Percentiles rank a stretch among this genome's conserved stretches.
phyloP scores from a whole-genome alignment of 2,797 vertebrate species.

The Dromococcyx pavoninus region DNA sequence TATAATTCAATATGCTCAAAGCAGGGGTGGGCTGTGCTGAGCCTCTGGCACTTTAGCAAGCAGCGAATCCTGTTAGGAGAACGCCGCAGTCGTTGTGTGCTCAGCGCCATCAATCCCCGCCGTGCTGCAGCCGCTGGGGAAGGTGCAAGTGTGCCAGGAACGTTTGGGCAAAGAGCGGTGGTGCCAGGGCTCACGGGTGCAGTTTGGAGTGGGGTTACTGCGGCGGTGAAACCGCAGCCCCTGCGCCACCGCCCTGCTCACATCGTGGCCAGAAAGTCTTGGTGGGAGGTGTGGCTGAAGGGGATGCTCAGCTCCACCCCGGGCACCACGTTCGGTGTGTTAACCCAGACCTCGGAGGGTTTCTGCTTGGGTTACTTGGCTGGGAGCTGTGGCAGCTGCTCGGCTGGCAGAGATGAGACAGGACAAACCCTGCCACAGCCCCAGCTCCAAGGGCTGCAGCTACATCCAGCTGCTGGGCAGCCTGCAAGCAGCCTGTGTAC shows the following conservation, averaged over 20 bases:
- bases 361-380: not conserved
- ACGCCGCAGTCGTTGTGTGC: no score
- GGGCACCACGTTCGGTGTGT: fast-evolving
- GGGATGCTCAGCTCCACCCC: fast-evolving
- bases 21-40: not conserved
- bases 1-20: not conserved
- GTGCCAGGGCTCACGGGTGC: fast-evolving
- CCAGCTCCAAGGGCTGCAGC: no score
- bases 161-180: not conserved
- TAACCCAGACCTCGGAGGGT: not conserved
- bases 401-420: not conserved
- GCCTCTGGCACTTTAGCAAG: not conserved
- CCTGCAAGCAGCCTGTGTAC: not conserved
- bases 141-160: not conserved
- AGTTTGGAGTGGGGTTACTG: fast-evolving
- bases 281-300: not conserved
- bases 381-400: not conserved
- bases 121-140: fast-evolving
- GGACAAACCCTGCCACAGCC: no score
- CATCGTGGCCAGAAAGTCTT: fast-evolving
- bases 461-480: not conserved
- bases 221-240: not conserved
- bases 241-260: fast-evolving
- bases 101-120: not conserved
- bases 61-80: constrained; percentile 20